phyloP scores from a whole-genome alignment of 2,113 vertebrate genomes.

The Eclectus roratus region DNA sequence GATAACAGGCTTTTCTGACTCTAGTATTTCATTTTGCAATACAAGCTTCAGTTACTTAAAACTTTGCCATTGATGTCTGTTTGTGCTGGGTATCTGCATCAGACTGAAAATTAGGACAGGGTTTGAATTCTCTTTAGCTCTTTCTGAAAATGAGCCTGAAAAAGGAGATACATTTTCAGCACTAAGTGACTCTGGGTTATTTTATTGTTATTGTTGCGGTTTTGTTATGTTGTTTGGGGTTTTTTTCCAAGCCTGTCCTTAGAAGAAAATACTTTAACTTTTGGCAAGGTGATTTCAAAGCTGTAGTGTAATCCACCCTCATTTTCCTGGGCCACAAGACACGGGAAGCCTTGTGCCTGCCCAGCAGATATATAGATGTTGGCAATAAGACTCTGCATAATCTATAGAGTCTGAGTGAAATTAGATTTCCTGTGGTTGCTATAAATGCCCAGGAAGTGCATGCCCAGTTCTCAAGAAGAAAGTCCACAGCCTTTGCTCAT shows the following conservation, averaged over 20 bases:
- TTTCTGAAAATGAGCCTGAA: neutral
- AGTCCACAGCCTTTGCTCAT: neutral
- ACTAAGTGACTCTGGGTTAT: neutral
- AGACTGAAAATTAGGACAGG: neutral
- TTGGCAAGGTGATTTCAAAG: neutral
- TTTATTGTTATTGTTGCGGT: neutral
- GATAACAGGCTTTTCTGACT: slow-evolving; percentile 5
- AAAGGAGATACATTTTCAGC: neutral
- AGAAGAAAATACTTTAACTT: neutral
- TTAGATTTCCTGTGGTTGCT: neutral
- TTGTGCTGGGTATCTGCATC: neutral
- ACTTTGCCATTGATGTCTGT: neutral
- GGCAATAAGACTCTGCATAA: neutral
- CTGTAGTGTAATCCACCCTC: neutral
- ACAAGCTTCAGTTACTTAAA: neutral
- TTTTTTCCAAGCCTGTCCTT: neutral
- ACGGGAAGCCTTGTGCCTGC: neutral
- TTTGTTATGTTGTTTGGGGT: neutral
- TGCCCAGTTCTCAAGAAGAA: neutral
- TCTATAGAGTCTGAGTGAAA: neutral
- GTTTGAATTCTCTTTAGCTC: neutral
- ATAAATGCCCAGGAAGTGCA: neutral
- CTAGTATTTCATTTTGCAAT: neutral
- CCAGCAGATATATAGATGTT: neutral
- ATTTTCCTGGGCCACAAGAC: neutral